These are phyloP conservation scores for Mastigias papua DNA, from an alignment of 30 jellyfish, hydroid and myxozoan genomes.

Conservation along the genomic window DNA sequence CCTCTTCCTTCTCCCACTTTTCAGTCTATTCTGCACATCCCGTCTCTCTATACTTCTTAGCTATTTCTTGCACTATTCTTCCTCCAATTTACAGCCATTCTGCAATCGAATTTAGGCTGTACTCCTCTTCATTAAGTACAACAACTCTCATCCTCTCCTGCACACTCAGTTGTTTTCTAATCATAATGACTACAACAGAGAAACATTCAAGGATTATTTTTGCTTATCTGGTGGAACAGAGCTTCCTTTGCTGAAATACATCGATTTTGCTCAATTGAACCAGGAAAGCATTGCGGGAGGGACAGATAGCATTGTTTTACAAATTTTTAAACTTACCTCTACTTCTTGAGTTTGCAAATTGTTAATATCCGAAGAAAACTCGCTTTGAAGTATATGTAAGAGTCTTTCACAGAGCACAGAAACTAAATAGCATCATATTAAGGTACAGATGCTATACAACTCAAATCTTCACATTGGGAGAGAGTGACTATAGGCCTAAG, in stretches of 20 bases:
- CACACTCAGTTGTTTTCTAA: neutral
- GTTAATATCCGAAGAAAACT: too few relatives aligned
- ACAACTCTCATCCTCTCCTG: too few relatives aligned
- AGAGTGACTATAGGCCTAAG: constrained; percentile 5
- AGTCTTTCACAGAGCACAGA: neutral
- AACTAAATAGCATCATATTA: too few relatives aligned
- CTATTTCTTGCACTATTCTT: constrained; percentile 5
- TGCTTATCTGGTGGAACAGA: neutral
- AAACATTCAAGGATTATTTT: neutral
- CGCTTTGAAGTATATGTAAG: neutral
- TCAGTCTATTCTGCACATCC: constrained; percentile 11
- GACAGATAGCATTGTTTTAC: too few relatives aligned
- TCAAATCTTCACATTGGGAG: too few relatives aligned
- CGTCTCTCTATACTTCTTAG: neutral
- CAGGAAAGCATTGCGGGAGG: neutral
- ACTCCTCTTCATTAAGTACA: constrained; percentile 15
- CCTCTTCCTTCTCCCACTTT: constrained; percentile 11
- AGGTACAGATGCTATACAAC: neutral
- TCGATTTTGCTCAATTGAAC: neutral
- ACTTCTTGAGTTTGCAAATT: too few relatives aligned
- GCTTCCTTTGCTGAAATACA: neutral
- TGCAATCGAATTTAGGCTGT: constrained; percentile 2
- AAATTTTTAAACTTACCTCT: too few relatives aligned
- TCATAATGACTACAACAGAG: neutral
- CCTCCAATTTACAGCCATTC: neutral